Base-by-base conservation (phyloP, 2,797 vertebrate genomes). In the Neosilurus hyrtlii region DNA sequence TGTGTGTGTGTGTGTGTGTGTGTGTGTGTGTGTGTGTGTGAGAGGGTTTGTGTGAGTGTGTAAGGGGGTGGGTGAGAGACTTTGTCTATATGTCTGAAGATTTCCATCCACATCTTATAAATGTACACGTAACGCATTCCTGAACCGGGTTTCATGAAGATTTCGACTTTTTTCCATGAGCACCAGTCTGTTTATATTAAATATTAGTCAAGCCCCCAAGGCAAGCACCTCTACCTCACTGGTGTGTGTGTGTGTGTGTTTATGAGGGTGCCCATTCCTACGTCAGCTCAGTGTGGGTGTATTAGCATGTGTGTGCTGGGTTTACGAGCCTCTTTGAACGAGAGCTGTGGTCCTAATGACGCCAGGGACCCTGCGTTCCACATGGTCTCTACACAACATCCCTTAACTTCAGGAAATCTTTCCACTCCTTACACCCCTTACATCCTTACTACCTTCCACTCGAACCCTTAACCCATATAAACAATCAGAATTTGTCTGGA, bases 271-370 rank as follows among this genome's bases (percentile, higher is more conserved):
- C 71, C 49, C 30, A 51, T 73, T 37, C 59, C 67, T 59, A 26
- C 76, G 61, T 35, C 24, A 26, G 26, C 52, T 43, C 26, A 57
- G 10, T 59, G 70, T 57, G 37, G 37, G 52, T 26, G 51, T 71
- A 72, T 49, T 8, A 1, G 72, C 35, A 12, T 43, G 62, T 65
- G 84, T 77, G 66, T 78, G 63, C 20, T 52, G 76, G 70, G 73
- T 85, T 86, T 78, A 84, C 57, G 73, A 84, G 91, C 83, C 77
- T 82, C 88, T 75, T 87, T 81, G 83, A 79, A 24, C 86, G 54
- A 8, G 1, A 66, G 79, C 82, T 87, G 78, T 61, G 4, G 86
- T 85, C 82, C 85, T 83, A 65, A 79, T 83, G 81, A 84, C 54
- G 52, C 18, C 73, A 77, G 0, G 43, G 79, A 65, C 51, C 37